phyloP scores from a whole-genome alignment of 2,797 vertebrate species.

The Xiphophorus birchmanni region DNA sequence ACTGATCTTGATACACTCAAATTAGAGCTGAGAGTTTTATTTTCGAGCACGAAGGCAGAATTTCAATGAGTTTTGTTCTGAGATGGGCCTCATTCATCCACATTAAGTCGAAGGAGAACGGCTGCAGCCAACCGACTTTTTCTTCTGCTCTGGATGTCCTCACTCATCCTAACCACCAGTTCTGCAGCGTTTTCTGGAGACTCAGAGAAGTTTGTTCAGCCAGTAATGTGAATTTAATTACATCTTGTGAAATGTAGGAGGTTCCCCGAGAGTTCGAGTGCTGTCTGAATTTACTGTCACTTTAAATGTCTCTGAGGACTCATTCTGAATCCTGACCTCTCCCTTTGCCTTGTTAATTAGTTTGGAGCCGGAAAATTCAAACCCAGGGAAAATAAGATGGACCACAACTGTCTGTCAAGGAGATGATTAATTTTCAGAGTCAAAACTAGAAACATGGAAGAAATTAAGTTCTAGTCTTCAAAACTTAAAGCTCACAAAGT shows the following conservation, averaged over 20 bases:
- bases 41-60: background rate
- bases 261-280: constrained; percentile 9
- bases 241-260: constrained; percentile 10
- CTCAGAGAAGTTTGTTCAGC: constrained; percentile 13
- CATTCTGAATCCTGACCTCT: constrained; percentile 1
- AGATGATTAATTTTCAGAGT: background rate
- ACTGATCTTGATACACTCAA: background rate
- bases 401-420: constrained; percentile 2
- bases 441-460: constrained; percentile 9
- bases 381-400: background rate
- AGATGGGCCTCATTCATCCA: background rate
- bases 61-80: constrained; percentile 1
- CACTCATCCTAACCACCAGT: constrained; percentile 11
- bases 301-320: constrained; percentile 9
- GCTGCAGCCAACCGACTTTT: constrained; percentile 3
- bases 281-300: background rate
- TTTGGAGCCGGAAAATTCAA: constrained; percentile 9
- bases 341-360: constrained; percentile 2
- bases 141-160: constrained; percentile 1
- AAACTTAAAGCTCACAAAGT: background rate
- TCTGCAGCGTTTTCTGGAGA: constrained; percentile 34
- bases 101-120: background rate
- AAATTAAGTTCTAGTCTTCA: background rate
- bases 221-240: constrained; percentile 38
- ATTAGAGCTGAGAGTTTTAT: background rate